Evolutionary conservation across 2,888 invertebrate species (phyloP), one percentile per base, ranked within the genome.

Genomic region (Lasioglossum morio): DNA sequence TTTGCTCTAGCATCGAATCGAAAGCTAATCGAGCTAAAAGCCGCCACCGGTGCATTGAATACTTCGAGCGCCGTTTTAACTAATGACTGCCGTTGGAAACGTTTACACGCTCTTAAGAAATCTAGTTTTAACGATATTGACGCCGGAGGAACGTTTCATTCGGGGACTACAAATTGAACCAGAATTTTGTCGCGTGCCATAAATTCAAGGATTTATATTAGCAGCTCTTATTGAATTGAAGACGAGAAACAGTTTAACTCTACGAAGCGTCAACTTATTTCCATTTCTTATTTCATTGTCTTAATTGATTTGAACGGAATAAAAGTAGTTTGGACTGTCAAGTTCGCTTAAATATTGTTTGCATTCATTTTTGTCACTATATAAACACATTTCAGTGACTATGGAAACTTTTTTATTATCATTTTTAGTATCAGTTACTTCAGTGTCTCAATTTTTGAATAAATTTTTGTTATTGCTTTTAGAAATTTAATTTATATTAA

Each of bases 11-110:
- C 23, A 23, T 37, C 66, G 37, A 10, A 8, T 4, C 69, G 37
- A 37, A 37, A 37, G 69, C 69, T 69, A 69, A 69, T 69, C 69
- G 69, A 69, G 69, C 69, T 69, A 37, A 69, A 69, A 69, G 34
- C 27, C 27, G 4, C 12, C 53, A 19, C 5, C 19, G 37, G 23
- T 23, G 8, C 23, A 72, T 57, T 46, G 23, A 48, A 30, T 70
- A 70, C 27, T 69, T 48, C n/a, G 16, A 16, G 34, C 5, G 19
- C 5, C 70, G 43, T 43, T 43, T 57, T 37, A 23, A 34, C 66
- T 66, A 66, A 34, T 66, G 30, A 66, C 66, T 23, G 1, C 30
- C 23, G 19, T 12, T 37, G 34, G 23, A 69, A 23, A 69, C 37
- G 37, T 37, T 37, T 69, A 23, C 34, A 27, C 60, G 27, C 27